These are phyloP conservation scores for Epinephelus malabaricus DNA, from an alignment of 2,797 vertebrate genomes.

Conservation along the genomic window DNA sequence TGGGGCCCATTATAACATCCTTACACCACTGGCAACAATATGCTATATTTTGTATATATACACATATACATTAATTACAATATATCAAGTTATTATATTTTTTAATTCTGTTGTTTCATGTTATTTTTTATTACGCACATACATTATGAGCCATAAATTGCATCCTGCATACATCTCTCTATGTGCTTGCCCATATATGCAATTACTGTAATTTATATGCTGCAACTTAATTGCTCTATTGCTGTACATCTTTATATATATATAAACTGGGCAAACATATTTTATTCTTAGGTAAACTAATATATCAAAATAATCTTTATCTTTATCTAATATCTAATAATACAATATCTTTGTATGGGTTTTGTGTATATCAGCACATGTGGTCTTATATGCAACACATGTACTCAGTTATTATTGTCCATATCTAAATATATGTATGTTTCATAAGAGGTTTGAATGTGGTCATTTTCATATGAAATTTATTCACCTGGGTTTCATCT, in stretches of 20 bases:
- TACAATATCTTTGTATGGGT: not conserved
- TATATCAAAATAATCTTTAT: not conserved
- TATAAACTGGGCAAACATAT: not conserved
- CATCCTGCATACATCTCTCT: not conserved
- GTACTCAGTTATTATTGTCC: not conserved
- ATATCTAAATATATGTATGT: not conserved
- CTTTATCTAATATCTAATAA: too few relatives aligned
- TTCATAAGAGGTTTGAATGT: constrained; percentile 1
- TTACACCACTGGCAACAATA: too few relatives aligned
- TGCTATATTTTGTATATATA: too few relatives aligned
- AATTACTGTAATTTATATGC: not conserved
- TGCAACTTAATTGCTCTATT: not conserved
- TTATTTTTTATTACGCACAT: too few relatives aligned
- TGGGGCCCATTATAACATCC: too few relatives aligned
- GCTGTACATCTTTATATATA: not conserved
- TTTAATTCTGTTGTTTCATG: too few relatives aligned
- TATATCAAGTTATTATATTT: too few relatives aligned
- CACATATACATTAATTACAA: too few relatives aligned
- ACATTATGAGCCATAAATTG: too few relatives aligned
- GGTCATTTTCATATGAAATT: not conserved
- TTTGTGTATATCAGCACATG: not conserved
- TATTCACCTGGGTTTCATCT: constrained; percentile 8
- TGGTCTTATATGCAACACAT: not conserved
- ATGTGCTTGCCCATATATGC: not conserved
- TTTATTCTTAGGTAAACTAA: not conserved